A percentile compares a stretch with the other conserved stretches of the same genome.
Evolutionary conservation across 92 coral and sea anemone genomes (phyloP).

Genomic region (Zoanthus solanderi): DNA sequence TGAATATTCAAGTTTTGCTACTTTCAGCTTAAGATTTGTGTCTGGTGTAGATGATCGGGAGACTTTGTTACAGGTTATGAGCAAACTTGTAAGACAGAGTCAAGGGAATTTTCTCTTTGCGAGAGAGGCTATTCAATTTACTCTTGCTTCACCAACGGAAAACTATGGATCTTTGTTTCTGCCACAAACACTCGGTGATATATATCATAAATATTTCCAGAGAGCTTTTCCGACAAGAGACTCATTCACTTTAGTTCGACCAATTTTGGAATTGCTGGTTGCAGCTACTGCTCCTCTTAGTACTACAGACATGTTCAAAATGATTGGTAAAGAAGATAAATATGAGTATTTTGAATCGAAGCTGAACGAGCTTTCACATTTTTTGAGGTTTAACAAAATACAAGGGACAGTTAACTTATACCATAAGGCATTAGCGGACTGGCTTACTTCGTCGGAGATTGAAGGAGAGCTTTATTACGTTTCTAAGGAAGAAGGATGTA

Average conservation of each 20-base stretch:
- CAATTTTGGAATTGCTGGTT: conserved; percentile 18
- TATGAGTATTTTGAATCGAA: not conserved
- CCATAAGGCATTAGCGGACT: conserved; percentile 21
- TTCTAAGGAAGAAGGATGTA: conserved; percentile 10
- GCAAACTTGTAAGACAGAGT: conserved; percentile 27
- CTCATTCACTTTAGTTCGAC: conserved; percentile 2
- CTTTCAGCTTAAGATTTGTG: conserved; percentile 6
- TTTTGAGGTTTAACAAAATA: not conserved
- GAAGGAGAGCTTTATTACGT: conserved; percentile 28
- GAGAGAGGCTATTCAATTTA: conserved; percentile 34
- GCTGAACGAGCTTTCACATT: conserved; percentile 11
- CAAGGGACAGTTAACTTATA: not conserved
- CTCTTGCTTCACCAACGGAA: not conserved
- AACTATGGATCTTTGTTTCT: conserved; percentile 23
- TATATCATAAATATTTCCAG: conserved; percentile 38
- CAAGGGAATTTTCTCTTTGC: conserved; percentile 64
- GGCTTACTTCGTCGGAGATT: conserved; percentile 29
- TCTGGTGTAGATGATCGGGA: conserved; percentile 19
- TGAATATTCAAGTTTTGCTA: conserved; percentile 15
- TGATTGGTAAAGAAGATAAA: not conserved
- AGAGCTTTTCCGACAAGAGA: conserved; percentile 12
- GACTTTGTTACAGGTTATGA: conserved; percentile 16
- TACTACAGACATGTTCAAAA: not conserved
- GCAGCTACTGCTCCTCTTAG: conserved; percentile 19
- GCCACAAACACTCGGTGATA: conserved; percentile 52